Evolutionary conservation across 2,888 invertebrate species (phyloP).

Genomic region (Eupithecia pulchellata): DNA sequence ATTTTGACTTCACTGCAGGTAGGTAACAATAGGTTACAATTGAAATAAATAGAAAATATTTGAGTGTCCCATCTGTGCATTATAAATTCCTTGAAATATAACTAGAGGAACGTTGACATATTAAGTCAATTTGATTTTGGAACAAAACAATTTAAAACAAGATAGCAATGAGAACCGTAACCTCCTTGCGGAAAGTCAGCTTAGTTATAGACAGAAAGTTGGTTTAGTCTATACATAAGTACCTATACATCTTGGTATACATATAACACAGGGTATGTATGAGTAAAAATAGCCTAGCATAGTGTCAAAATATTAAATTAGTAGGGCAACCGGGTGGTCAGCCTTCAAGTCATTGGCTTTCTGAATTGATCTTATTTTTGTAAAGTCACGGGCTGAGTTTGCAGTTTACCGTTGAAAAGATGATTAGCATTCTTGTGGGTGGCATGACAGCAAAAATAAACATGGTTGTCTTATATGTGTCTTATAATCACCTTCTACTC

Average conservation of each 20-base stretch:
- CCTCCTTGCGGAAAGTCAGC: neutral
- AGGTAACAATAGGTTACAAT: neutral
- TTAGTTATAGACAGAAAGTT: no score
- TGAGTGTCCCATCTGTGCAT: neutral
- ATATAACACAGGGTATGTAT: no score
- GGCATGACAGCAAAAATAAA: neutral
- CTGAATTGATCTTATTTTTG: slow-evolving; percentile 9
- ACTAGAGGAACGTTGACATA: no score
- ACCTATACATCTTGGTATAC: no score
- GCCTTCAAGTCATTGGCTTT: neutral
- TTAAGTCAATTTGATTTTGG: no score
- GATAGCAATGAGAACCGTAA: neutral
- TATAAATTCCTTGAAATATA: neutral
- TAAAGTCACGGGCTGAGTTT: slow-evolving; percentile 22
- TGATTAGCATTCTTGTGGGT: slow-evolving; percentile 14
- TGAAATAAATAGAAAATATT: neutral
- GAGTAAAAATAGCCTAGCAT: no score
- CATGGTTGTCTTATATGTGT: neutral
- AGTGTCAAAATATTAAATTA: no score
- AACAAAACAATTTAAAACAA: neutral
- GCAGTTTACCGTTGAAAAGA: slow-evolving; percentile 23
- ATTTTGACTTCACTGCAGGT: neutral
- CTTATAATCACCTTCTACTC: no score
- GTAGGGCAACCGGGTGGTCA: neutral
- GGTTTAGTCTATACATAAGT: no score